A percentile compares a stretch with the other conserved stretches of the same genome.
phyloP scores from a whole-genome alignment of 1,140 invertebrate genomes.

The Zelostemma sp. region DNA sequence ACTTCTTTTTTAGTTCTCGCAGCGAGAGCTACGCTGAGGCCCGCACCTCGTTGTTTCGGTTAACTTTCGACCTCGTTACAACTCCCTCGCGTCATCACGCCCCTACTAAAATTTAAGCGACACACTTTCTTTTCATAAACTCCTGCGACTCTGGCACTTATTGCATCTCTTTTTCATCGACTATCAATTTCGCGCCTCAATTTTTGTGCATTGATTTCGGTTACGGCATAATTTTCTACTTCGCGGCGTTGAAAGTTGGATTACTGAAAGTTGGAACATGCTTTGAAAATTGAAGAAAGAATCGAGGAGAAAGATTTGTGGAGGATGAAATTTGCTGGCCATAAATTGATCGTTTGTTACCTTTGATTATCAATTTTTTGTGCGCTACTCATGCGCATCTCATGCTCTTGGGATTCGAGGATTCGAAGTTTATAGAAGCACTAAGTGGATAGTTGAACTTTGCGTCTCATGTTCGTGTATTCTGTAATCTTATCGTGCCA shows the following conservation, averaged over 20 bases:
- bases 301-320: too few relatives aligned
- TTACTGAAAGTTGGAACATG: too few relatives aligned
- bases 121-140: constrained; percentile 15
- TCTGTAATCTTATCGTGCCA: constrained; percentile 50
- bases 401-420: constrained; percentile 44
- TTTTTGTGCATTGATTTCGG: too few relatives aligned
- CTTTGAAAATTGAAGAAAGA: too few relatives aligned
- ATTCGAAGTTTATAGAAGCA: constrained; percentile 51
- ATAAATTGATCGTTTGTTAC: too few relatives aligned
- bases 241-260: too few relatives aligned
- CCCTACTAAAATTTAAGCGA: constrained; percentile 20
- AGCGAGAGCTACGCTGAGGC: constrained; percentile 11
- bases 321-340: too few relatives aligned
- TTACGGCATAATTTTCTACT: too few relatives aligned
- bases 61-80: constrained; percentile 45
- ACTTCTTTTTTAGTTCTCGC: constrained; percentile 29
- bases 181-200: too few relatives aligned
- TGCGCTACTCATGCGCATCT: too few relatives aligned
- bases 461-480: constrained; percentile 43
- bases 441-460: constrained; percentile 54
- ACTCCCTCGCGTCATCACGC: constrained; percentile 16
- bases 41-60: constrained; percentile 43
- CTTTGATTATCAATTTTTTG: too few relatives aligned
- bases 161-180: too few relatives aligned
- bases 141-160: constrained; percentile 3